Conservation (phyloP, 2,888 invertebrate genomes). For the Dorcus parallelipipedus region DNA sequence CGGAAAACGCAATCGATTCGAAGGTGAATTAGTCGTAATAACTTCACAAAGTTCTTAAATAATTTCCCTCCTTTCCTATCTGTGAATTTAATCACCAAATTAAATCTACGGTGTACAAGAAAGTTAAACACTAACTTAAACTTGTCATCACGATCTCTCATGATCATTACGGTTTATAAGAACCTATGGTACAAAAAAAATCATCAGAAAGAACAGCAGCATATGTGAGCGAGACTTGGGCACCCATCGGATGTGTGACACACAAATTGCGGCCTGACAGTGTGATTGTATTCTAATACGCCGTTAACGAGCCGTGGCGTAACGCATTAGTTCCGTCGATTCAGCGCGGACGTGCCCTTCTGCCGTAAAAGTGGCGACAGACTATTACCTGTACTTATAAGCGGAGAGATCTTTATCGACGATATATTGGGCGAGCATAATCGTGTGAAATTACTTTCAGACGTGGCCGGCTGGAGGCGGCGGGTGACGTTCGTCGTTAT, state of each 20-base stretch:
- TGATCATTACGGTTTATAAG: no score
- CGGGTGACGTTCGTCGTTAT: not conserved
- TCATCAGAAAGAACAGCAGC: no score
- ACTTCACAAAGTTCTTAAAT: no score
- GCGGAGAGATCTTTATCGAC: constrained; percentile 5
- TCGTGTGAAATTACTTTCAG: not conserved
- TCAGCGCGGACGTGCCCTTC: constrained; percentile 22
- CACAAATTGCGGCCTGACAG: constrained; percentile 41
- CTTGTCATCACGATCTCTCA: no score
- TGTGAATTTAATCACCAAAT: no score
- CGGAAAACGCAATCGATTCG: no score
- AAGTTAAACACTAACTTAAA: no score
- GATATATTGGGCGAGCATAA: not conserved
- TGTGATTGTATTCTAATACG: constrained; percentile 43
- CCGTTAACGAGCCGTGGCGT: constrained; percentile 37
- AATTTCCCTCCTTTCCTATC: no score
- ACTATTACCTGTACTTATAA: constrained; percentile 1
- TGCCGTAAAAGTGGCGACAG: constrained; percentile 22
- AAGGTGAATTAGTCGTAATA: no score
- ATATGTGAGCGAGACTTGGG: no score
- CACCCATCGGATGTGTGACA: constrained; percentile 13
- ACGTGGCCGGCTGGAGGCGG: not conserved
- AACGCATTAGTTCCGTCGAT: constrained; percentile 42
- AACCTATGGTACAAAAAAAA: no score
- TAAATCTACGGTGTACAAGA: no score